Evolutionary conservation across 2,797 vertebrate species (phyloP), one percentile per base, ranked within the genome.

Genomic region (Hybognathus amarus): DNA sequence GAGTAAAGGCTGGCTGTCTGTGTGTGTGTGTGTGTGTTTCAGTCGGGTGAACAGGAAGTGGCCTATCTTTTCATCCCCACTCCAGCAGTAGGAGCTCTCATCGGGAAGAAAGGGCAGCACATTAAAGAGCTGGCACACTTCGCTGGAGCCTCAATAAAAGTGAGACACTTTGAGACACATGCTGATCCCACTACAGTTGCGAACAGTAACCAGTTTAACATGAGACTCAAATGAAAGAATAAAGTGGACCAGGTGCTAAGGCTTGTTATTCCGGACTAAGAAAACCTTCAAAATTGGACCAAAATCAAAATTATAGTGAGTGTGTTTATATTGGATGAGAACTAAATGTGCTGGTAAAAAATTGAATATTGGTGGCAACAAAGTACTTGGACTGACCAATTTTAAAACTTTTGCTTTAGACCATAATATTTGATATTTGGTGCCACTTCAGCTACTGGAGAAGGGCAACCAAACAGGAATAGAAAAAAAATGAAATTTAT

Each of bases 101-200:
- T 99, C 0, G 97, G 97, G 80, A 99, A 97, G 93, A 99, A 99
- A 90, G 97, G 97, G 33, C 96, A 97, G 71, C 97, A 99, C 90
- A 98, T 99, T 92, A 98, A 98, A 89, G 97, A 99, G 89, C 95
- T 98, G 66, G 97, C 97, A n/a, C 95, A 97, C 83, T 98, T 97
- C 7, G 97, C 97, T 0, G 97, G 97, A 0, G 97, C 97, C 77
- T 98, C 97, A 63, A 98, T 99, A 90, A 98, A 98, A 97, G 97
- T 98, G 89, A 69, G 91, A 22, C 4, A 13, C 61, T 27, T 47
- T 98, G 90, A 69, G 91, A 22, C 7, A 13, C 77, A 27, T 47
- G 20, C 59, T 77, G 38, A 38, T 75, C 12, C 36, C 36, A 42
- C 33, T 76, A 27, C 3, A 77, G 40, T 22, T 45, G 45, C 17